Percentiles rank a stretch among this genome's conserved stretches.
Evolutionary conservation across 1,140 invertebrate species (phyloP).

Genomic region (Pollicipes pollicipes): DNA sequence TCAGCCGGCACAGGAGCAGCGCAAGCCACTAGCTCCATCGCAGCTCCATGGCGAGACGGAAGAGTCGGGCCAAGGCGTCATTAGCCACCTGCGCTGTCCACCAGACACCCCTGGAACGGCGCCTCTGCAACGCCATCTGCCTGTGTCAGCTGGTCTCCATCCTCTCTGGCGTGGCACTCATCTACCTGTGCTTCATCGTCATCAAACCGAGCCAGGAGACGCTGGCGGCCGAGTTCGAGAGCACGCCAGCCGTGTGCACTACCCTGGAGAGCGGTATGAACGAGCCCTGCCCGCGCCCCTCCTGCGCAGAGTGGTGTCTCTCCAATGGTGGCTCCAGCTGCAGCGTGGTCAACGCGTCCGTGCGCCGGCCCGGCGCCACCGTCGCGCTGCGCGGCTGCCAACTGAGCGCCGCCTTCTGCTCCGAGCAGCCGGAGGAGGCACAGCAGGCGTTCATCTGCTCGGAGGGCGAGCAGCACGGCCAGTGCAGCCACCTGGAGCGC

Average conservation of each 20-base stretch:
- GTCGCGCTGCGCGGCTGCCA: slow-evolving; percentile 69
- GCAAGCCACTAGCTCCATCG: too few relatives aligned
- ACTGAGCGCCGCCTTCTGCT: slow-evolving; percentile 16
- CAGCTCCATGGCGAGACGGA: neutral
- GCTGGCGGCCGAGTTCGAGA: slow-evolving; percentile 61
- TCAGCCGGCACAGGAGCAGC: neutral
- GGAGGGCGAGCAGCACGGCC: slow-evolving; percentile 45
- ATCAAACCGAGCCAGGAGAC: slow-evolving; percentile 72
- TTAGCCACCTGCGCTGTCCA: neutral
- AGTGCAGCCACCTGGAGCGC: slow-evolving; percentile 68
- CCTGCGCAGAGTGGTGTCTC: slow-evolving; percentile 78
- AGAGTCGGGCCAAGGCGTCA: neutral
- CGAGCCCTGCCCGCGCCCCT: slow-evolving; percentile 41
- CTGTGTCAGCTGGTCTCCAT: slow-evolving; percentile 70
- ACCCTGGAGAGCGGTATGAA: slow-evolving; percentile 31
- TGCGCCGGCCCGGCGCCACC: slow-evolving; percentile 57
- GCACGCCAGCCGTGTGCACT: slow-evolving; percentile 70
- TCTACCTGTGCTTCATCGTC: slow-evolving; percentile 67
- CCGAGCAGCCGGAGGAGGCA: slow-evolving; percentile 15
- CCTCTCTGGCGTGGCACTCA: slow-evolving; percentile 63
- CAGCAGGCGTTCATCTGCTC: slow-evolving; percentile 39
- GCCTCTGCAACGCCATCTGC: slow-evolving; percentile 77
- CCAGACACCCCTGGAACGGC: slow-evolving; percentile 34
- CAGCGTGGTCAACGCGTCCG: slow-evolving; percentile 69
- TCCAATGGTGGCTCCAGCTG: slow-evolving; percentile 66